A percentile compares a stretch with the other conserved stretches of the same genome.
Conservation (phyloP, 1,140 invertebrate species). For the Wiebesia pumilae region DNA sequence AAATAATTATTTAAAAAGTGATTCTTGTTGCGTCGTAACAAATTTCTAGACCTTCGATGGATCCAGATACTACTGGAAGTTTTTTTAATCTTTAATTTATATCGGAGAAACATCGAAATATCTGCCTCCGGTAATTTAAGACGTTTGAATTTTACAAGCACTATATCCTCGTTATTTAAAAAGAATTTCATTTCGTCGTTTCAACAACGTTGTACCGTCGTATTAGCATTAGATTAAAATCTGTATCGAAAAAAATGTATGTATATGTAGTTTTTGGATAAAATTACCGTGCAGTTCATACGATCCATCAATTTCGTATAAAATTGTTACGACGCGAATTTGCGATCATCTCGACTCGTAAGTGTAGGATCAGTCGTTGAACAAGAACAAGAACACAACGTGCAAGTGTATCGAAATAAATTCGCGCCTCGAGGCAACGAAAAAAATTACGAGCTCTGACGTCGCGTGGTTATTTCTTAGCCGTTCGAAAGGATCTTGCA, state of each 20-base stretch:
- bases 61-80: background rate
- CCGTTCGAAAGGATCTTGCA: background rate
- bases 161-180: background rate
- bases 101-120: background rate
- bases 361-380: too few relatives aligned
- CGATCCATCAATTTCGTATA: background rate
- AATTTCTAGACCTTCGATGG: background rate
- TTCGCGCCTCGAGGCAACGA: too few relatives aligned
- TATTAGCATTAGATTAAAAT: background rate
- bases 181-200: background rate
- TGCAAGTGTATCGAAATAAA: background rate
- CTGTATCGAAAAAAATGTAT: background rate
- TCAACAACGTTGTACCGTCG: background rate
- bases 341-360: too few relatives aligned
- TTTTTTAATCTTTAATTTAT: background rate
- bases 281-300: background rate
- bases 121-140: background rate
- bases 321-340: background rate
- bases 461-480: background rate
- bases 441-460: background rate
- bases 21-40: background rate
- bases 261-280: background rate
- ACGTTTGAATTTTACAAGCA: background rate
- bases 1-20: too few relatives aligned
- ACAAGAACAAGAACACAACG: too few relatives aligned